Percentiles rank a stretch among this genome's conserved stretches.
phyloP scores from a whole-genome alignment of 2,888 invertebrate genomes.

The Archaeoteleia sp. region DNA sequence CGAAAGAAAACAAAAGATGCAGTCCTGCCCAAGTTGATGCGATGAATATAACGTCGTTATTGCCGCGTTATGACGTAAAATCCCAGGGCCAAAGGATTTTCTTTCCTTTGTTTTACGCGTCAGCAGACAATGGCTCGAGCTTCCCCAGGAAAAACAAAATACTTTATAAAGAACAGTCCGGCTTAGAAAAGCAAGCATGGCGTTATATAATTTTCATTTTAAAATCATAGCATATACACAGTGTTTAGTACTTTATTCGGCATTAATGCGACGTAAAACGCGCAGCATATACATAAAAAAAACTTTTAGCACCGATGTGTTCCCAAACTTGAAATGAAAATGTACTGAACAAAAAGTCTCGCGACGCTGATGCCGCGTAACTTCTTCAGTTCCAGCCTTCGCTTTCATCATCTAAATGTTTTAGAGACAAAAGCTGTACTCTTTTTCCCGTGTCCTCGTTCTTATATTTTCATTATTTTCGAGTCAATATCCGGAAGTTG shows the following conservation, averaged over 20 bases:
- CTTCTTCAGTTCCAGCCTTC: slow-evolving; percentile 16
- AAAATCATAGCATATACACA: no score
- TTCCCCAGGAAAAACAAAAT: slow-evolving; percentile 7
- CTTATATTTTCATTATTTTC: slow-evolving; percentile 23
- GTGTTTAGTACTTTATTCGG: no score
- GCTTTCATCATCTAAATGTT: slow-evolving; percentile 35
- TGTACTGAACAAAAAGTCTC: no score
- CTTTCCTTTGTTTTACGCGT: slow-evolving; percentile 37
- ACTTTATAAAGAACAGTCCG: no score
- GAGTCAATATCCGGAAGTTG: slow-evolving; percentile 24
- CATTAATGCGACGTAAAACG: no score
- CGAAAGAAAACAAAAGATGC: slow-evolving; percentile 17
- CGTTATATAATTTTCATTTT: no score
- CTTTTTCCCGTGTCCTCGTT: slow-evolving; percentile 9
- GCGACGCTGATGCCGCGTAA: slow-evolving; percentile 6
- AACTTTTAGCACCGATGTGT: no score
- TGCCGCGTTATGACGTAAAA: slow-evolving; percentile 34
- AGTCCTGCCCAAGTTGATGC: slow-evolving; percentile 15
- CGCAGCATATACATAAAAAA: no score
- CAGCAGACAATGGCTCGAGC: slow-evolving; percentile 11
- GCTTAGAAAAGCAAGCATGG: no score
- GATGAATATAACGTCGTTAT: slow-evolving; percentile 47
- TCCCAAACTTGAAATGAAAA: no score
- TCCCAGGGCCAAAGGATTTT: slow-evolving; percentile 43
- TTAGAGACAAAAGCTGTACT: slow-evolving; percentile 22